phyloP scores from a whole-genome alignment of 37 sponge, comb jelly and placozoan species.

The Chondrilla cf. caribensis region DNA sequence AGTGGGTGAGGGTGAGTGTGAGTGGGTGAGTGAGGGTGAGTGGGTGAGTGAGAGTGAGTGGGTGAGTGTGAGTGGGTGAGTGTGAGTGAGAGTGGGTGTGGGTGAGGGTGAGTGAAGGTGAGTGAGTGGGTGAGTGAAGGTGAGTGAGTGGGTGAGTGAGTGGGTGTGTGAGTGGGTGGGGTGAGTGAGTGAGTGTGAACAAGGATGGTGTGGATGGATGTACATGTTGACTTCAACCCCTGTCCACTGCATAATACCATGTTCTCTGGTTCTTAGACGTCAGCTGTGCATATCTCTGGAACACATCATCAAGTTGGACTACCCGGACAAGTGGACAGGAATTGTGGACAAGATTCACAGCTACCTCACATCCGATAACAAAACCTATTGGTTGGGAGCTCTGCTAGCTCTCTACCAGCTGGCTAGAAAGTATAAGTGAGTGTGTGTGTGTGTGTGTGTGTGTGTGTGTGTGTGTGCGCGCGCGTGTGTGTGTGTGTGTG shows the following conservation, averaged over 20 bases:
- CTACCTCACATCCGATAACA: conserved; percentile 57
- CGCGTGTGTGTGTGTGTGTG: conserved; percentile 26
- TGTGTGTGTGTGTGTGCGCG: conserved; percentile 21
- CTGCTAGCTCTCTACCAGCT: conserved; percentile 60
- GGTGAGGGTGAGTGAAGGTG: background rate
- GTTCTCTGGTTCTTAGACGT: conserved; percentile 48
- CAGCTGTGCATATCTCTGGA: conserved; percentile 85
- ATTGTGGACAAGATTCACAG: conserved; percentile 52
- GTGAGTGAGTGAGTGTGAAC: background rate
- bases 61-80: background rate
- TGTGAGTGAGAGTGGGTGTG: background rate
- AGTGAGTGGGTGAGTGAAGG: background rate
- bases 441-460: conserved; percentile 18
- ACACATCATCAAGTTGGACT: conserved; percentile 76
- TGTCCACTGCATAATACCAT: background rate
- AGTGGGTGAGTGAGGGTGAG: background rate
- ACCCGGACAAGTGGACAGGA: conserved; percentile 78
- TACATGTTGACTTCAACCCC: no score
- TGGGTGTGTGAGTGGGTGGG: background rate
- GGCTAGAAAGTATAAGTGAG: conserved; percentile 81
- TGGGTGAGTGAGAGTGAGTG: conserved; percentile 1
- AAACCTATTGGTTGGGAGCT: conserved; percentile 66
- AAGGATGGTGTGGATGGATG: background rate
- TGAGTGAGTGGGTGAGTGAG: background rate
- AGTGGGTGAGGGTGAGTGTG: background rate